Base-by-base conservation (phyloP, 2,888 invertebrate genomes). In the Aleiodes alternator region DNA sequence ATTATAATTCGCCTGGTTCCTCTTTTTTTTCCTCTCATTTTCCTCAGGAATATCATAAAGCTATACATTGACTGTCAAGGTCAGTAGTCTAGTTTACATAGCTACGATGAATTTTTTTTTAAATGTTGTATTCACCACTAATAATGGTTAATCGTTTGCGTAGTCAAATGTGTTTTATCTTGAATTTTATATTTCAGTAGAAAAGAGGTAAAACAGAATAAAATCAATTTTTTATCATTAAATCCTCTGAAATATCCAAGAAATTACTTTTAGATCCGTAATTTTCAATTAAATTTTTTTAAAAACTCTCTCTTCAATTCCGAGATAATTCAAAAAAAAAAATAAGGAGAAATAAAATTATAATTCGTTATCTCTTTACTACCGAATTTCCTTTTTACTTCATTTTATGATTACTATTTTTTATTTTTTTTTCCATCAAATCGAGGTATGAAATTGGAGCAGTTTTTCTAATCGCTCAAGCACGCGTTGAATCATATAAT, bases 371-470 rank as follows among this genome's bases (percentile, higher is more conserved):
- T 43, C 43, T 43, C 43, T 43, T 43, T 11, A 8, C 14, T 55
- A 11, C 16, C 16, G 12, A 11, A 16, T 55, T 75, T 29, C 14
- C 72, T 29, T 53, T 71, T 57, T 23, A 3, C 51, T 31, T 51
- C 14, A 50, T 56, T 12, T 16, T 31, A 57, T 75, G 50, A 57
- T 73, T 38, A 56, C 14, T 43, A 29, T 48, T 34, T 66, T 56
- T 23, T 38, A n/a, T 43, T 38, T 31, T 50, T 73, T 68, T 38
- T n/a, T 64, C 69, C 51, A 59, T 73, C 81, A 82, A 79, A 83
- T 82, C 82, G 84, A 85, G 83, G 83, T 87, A 87, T 84, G 84
- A 87, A 87, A 85, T 83, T 83, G 86, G 85, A 87, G 84, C 84
- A 81, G 78, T 82, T 82, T 80, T 72, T 81, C 76, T 80, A 83